Evolutionary conservation across 2,888 invertebrate genomes (phyloP).

Genomic region (Elmis aenea): DNA sequence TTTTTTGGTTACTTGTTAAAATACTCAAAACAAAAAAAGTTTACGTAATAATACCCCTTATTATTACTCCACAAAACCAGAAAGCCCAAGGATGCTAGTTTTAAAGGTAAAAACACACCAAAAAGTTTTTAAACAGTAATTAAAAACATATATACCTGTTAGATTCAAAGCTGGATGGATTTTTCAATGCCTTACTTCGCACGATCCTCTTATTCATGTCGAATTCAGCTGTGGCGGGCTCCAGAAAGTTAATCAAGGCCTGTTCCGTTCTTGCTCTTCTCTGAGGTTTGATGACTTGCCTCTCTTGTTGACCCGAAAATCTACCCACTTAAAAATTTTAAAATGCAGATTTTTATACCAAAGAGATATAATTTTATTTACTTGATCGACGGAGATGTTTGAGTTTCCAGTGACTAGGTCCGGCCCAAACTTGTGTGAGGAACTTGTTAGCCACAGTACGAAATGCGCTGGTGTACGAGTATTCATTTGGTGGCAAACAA

Average conservation of each 20-base stretch:
- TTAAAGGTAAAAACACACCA: too few species aligned
- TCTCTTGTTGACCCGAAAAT: slow-evolving; percentile 20
- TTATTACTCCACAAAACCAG: too few species aligned
- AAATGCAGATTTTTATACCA: slow-evolving; percentile 2
- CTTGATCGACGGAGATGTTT: slow-evolving; percentile 42
- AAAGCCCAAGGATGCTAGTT: too few species aligned
- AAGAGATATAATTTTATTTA: slow-evolving; percentile 5
- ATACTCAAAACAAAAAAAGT: too few species aligned
- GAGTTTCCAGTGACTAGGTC: slow-evolving; percentile 79
- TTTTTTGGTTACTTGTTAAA: too few species aligned
- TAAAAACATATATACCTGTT: too few species aligned
- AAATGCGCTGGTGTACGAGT: slow-evolving; percentile 61
- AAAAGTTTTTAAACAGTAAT: too few species aligned
- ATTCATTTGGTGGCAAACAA: slow-evolving; percentile 55
- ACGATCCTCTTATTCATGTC: too few species aligned
- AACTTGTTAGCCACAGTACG: slow-evolving; percentile 41
- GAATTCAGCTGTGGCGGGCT: too few species aligned
- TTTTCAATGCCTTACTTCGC: too few species aligned
- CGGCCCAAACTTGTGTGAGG: slow-evolving; percentile 62
- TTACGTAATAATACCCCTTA: too few species aligned
- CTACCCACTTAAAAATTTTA: slow-evolving; percentile 31
- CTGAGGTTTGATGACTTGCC: slow-evolving; percentile 4
- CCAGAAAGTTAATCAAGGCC: slow-evolving; percentile 7
- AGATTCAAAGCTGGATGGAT: too few species aligned
- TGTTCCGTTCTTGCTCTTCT: slow-evolving; percentile 6